Base-by-base conservation (phyloP, 1,140 invertebrate genomes). In the Platyura marginata region DNA sequence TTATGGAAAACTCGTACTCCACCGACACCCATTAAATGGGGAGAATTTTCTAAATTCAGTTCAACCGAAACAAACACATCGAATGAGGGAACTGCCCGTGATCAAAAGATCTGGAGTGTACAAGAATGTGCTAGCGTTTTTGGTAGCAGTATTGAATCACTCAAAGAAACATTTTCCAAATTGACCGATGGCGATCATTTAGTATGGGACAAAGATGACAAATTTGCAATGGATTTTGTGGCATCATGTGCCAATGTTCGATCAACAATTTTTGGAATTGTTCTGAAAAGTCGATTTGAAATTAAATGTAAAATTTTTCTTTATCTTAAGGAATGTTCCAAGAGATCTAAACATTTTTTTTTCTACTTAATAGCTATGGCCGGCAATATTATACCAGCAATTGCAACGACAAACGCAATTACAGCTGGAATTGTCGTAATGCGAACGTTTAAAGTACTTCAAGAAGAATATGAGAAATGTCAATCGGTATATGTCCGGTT, bases 201-300 rank as follows among this genome's bases (percentile, higher is more conserved):
- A 1, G 74, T 90, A 20, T 98, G 93, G 93, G 94, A 98, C 60
- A 98, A 98, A 63, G 95, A 99, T 66, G 91, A 98, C 60, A 78
- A 84, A 46, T 64, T 72, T 46, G 79, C 85, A 1, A 90, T 99
- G 86, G 81, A 98, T 63, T 98, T 99, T 69, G 93, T 98, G 3
- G 81, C 91, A 0, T 77, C 89, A 2, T 91, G 89, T 61, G 80
- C 93, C 1, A 98, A 98, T 62, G 81, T 99, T 44, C 70, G 95
- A 32, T 77, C 86, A 0, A 66, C 88, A 49, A 89, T 97, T 50
- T 99, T 98, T 65, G 74, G 79, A 33, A 98, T 98, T 56, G 57
- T 70, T 34, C 70, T 75, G 37, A 93, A 96, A 55, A 84, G 81
- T 1, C 69, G 81, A 40, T 98, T 97, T 65, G 88, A 95, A 54